phyloP scores from a whole-genome alignment of 2,113 vertebrate genomes.

The Takifugu flavidus region DNA sequence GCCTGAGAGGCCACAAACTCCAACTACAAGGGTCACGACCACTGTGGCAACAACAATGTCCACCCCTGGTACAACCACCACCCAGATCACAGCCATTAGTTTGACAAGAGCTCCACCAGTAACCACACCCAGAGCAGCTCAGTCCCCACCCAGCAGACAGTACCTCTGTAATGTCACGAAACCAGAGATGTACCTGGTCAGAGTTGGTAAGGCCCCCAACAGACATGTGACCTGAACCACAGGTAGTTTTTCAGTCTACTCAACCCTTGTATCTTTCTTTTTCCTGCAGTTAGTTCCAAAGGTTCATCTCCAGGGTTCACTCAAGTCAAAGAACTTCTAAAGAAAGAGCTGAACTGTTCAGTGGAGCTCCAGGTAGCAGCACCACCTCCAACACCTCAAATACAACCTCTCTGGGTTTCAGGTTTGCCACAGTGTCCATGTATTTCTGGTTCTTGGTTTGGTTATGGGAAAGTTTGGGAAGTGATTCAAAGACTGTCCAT shows the following conservation, averaged over 20 bases:
- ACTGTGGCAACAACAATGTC: constrained; percentile 12
- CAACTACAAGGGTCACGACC: constrained; percentile 14
- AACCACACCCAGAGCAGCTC: constrained; percentile 60
- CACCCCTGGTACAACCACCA: constrained; percentile 38
- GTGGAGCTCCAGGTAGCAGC: constrained; percentile 74
- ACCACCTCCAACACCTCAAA: neutral
- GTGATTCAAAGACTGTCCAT: no score
- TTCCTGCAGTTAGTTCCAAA: constrained; percentile 67
- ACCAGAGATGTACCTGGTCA: constrained; percentile 75
- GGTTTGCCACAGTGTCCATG: no score
- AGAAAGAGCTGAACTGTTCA: constrained; percentile 73
- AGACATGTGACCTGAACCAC: neutral
- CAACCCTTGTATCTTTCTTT: constrained; percentile 4
- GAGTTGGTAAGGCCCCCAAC: constrained; percentile 67
- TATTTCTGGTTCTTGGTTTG: no score
- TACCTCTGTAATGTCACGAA: constrained; percentile 74
- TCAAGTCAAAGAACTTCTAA: constrained; percentile 72
- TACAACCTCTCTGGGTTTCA: no score
- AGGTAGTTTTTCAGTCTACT: neutral
- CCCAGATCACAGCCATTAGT: constrained; percentile 52
- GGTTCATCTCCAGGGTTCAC: constrained; percentile 63
- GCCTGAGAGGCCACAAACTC: constrained; percentile 30
- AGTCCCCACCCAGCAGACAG: constrained; percentile 57
- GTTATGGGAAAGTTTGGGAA: no score
- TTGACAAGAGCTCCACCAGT: constrained; percentile 58